Conservation (phyloP, 2,888 invertebrate genomes). For the Spatulosminthurus flaviceps region DNA sequence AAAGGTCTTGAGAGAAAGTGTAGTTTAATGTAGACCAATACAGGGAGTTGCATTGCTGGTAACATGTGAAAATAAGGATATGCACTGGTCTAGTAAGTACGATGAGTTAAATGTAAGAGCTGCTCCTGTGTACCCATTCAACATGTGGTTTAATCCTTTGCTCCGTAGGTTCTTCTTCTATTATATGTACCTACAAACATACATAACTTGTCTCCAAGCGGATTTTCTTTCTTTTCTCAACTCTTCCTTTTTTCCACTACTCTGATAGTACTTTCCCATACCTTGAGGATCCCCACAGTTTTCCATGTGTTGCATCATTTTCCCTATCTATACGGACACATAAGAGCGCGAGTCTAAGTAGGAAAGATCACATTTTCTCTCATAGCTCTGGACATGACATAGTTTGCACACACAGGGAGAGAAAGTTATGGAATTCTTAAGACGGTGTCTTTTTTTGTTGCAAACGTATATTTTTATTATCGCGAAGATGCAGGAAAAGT, state of each 20-base stretch:
- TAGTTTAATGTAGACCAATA: not conserved
- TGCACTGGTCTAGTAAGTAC: not conserved
- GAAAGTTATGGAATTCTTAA: too few relatives aligned
- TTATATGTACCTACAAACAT: too few relatives aligned
- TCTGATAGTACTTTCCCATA: not conserved
- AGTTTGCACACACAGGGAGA: too few relatives aligned
- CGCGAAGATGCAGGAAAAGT: too few relatives aligned
- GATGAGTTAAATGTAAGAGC: not conserved
- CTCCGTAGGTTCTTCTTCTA: not conserved
- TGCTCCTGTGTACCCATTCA: conserved; percentile 37
- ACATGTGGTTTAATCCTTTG: conserved; percentile 45
- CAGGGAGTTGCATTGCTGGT: too few relatives aligned
- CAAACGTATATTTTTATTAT: too few relatives aligned
- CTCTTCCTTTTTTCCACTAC: not conserved
- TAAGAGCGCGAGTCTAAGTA: too few relatives aligned
- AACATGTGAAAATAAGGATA: conserved; percentile 13
- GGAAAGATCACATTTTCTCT: too few relatives aligned
- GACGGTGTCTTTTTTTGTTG: too few relatives aligned
- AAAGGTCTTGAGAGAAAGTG: not conserved
- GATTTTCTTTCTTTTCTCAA: conserved; percentile 14
- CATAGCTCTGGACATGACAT: too few relatives aligned
- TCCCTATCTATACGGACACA: too few relatives aligned
- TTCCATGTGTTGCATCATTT: too few relatives aligned
- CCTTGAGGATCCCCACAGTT: not conserved
- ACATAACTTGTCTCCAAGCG: not conserved